Conservation (phyloP, 2,113 vertebrate genomes). For the Tenebrosternarchus preto region DNA sequence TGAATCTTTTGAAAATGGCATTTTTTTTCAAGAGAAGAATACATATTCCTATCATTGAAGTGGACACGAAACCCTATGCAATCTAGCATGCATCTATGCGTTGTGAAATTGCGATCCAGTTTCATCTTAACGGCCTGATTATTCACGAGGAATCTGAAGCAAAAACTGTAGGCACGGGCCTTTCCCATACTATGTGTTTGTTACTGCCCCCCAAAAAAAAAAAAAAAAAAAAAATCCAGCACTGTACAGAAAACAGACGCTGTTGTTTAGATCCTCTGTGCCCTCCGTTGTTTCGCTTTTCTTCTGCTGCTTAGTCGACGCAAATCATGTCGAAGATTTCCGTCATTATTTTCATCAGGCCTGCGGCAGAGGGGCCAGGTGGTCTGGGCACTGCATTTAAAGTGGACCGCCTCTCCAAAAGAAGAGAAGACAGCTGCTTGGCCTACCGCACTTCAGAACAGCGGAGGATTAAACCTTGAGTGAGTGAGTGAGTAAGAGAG, state of each 20-base stretch:
- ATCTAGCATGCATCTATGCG: no score
- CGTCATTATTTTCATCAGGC: not conserved
- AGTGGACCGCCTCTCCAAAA: conserved; percentile 35
- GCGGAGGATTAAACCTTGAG: conserved; percentile 32
- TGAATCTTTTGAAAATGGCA: no score
- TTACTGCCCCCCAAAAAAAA: no score
- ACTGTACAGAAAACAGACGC: not conserved
- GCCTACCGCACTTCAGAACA: conserved; percentile 46
- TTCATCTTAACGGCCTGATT: no score
- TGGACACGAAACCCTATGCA: no score
- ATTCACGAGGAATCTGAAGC: no score
- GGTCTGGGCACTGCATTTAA: conserved; percentile 45
- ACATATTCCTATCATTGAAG: no score
- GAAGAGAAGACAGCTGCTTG: conserved; percentile 53
- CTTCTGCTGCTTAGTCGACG: not conserved
- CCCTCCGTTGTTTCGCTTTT: not conserved
- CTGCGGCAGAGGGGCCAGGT: conserved; percentile 43
- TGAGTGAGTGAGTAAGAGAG: not conserved
- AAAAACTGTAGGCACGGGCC: no score
- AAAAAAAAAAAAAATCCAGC: not conserved
- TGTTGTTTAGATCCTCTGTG: not conserved
- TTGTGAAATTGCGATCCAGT: no score
- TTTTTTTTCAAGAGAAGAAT: no score
- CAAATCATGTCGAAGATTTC: not conserved
- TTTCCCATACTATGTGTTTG: no score